A percentile compares a stretch with the other conserved stretches of the same genome.
Evolutionary conservation across 2,888 invertebrate genomes (phyloP).

Genomic region (Drosophila fungiperda): DNA sequence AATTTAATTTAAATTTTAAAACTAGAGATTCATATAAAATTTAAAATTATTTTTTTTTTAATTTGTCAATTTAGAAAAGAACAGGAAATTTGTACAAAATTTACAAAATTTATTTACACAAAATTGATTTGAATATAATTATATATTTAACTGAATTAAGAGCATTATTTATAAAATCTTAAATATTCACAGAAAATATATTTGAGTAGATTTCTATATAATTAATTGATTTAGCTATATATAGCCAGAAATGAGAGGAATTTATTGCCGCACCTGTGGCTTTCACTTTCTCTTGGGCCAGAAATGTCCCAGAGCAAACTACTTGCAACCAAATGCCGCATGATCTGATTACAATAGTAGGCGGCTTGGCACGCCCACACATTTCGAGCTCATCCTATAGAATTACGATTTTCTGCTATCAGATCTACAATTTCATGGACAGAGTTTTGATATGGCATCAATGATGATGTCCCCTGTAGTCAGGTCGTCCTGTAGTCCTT

Average conservation of each 20-base stretch:
- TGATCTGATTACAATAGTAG: slow-evolving; percentile 54
- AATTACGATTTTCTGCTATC: slow-evolving; percentile 63
- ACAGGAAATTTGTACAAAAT: not conserved
- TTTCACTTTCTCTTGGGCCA: slow-evolving; percentile 62
- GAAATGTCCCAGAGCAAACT: slow-evolving; percentile 14
- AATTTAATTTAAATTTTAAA: too few relatives aligned
- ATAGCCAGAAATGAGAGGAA: not conserved
- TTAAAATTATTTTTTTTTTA: not conserved
- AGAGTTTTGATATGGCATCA: slow-evolving; percentile 65
- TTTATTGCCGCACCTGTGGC: slow-evolving; percentile 48
- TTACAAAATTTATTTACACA: not conserved
- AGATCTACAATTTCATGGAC: slow-evolving; percentile 72
- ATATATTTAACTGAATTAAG: not conserved
- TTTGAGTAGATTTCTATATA: not conserved
- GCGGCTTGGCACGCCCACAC: slow-evolving; percentile 57
- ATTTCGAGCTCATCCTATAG: slow-evolving; percentile 29
- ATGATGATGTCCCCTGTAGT: slow-evolving; percentile 40
- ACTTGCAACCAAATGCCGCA: slow-evolving; percentile 42
- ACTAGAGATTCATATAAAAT: too few relatives aligned
- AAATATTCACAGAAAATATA: not conserved
- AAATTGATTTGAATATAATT: not conserved
- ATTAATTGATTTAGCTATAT: not conserved
- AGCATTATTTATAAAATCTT: not conserved
- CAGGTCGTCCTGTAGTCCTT: slow-evolving; percentile 6
- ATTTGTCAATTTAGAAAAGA: not conserved